Base-by-base conservation (phyloP, 1,140 invertebrate species). In the Sarcophaga peregrina region DNA sequence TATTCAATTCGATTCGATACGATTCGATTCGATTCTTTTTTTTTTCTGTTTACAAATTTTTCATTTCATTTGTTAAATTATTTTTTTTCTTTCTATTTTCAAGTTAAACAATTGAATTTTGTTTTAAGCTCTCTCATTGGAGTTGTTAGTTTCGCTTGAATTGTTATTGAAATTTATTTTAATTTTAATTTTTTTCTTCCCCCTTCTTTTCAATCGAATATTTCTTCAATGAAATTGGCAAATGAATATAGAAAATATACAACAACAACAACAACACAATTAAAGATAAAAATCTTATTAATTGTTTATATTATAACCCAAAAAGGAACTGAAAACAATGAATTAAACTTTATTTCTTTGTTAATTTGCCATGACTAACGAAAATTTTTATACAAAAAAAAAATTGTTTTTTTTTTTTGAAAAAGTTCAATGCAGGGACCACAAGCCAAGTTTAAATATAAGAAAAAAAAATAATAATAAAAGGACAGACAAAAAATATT, bases 281-380 rank as follows among this genome's bases (percentile, higher is more conserved):
- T 76, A 46, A 15, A 25, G 47, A 52, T 52, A 78, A 78, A 50
- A 48, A 78, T 78, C 75, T 78, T 78, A 52, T 78, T 52, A 78
- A 78, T 78, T 78, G 75, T 78, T 52, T 78, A 78, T 37, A 37
- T 4, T 37, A 37, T 78, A 78, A 17, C 15, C 17, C 52, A 78
- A 48, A 78, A 75, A 75, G 11, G 7, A 7, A 72, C 7, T 72
- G 17, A 25, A 73, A 25, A 73, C 25, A 17, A 25, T 17, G 11
- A 73, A 7, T 45, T 25, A 45, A 75, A 75, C 45, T 75, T 75
- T 17, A 75, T 75, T 75, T 46, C 73, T 75, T 75, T 75, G 25
- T 75, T 75, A 75, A 47, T 75, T 75, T 75, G 45, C n/a, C 62
- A 68, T 68, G 62, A 68, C 62, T 68, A 20, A 68, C 17, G 17